Evolutionary conservation across 2,113 vertebrate species (phyloP).

Genomic region (Martes martes): DNA sequence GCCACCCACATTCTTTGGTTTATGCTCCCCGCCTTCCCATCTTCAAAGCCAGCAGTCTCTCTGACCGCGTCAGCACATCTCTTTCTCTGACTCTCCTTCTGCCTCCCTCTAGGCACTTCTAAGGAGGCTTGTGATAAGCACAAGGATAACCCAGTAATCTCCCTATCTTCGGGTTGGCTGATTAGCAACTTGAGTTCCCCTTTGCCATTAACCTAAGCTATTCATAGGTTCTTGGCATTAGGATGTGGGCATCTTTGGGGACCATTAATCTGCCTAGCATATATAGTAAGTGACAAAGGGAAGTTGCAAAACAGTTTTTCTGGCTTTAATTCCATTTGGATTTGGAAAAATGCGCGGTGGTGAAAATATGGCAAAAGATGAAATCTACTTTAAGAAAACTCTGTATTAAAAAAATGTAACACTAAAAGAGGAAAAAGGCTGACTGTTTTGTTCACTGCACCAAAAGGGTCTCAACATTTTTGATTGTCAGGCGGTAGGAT

Average conservation of each 20-base stretch:
- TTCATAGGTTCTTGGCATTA: background rate
- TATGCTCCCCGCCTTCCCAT: background rate
- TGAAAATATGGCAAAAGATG: background rate
- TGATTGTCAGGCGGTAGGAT: background rate
- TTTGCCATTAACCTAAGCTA: background rate
- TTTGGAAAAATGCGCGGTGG: background rate
- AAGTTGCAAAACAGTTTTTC: background rate
- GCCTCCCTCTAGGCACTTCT: background rate
- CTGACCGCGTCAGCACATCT: background rate
- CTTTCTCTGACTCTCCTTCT: background rate
- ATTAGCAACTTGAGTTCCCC: background rate
- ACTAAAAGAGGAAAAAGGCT: background rate
- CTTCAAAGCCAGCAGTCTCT: background rate
- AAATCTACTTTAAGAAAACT: background rate
- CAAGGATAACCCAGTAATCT: background rate
- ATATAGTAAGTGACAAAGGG: background rate
- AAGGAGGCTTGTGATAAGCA: background rate
- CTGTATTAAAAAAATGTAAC: background rate
- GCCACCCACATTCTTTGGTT: background rate
- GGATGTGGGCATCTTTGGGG: background rate
- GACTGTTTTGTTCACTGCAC: background rate
- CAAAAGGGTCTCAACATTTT: background rate
- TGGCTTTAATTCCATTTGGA: constrained; percentile 32
- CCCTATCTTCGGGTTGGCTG: background rate
- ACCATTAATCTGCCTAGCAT: background rate